Base-by-base conservation (phyloP, 2,113 vertebrate genomes). In the Oncorhynchus gorbuscha region DNA sequence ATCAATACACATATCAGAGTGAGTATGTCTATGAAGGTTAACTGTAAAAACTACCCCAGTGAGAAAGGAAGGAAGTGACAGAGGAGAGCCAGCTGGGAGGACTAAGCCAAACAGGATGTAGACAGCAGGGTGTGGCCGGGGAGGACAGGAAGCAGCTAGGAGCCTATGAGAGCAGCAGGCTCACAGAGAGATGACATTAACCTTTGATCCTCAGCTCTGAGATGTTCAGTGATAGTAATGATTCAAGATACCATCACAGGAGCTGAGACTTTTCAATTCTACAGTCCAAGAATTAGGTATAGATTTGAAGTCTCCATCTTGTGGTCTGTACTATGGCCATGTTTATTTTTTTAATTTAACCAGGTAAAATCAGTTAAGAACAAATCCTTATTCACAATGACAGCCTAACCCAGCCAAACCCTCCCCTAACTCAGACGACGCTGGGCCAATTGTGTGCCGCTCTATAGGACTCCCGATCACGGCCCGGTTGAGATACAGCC, bases 41-140 rank as follows among this genome's bases (percentile, higher is more conserved):
- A 26, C 24, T 11, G 24, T n/a, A 14, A 67, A 26, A n/a, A 3
- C n/a, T 12, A 7, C 39, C 39, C 9, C 39, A 11, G 39, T 3
- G 24, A 67, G 26, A 67, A 11, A 67, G 65, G 65, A 28, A 62
- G 59, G 65, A 67, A 14, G 65, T 28, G 24, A 67, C 65, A 67
- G 14, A 67, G 65, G 9, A 32, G 39, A 45, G 9, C 2, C 39
- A 45, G 39, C 39, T 45, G 39, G 39, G 8, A 62, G 59, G 20
- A 62, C 18, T 62, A n/a, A 62, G 59, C n/a, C 51, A 32, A 67
- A 92, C 90, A 90, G 90, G 90, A 92, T 87, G 87, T 84, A 85
- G 82, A 71, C 80, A 86, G 83, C 11, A 51, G 80, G 80, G 81
- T 64, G 3, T 73, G 61, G 58, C 83, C 68, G 65, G 80, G 72